Base-by-base conservation (phyloP, 2,113 vertebrate genomes). In the Odocoileus hemionus region DNA sequence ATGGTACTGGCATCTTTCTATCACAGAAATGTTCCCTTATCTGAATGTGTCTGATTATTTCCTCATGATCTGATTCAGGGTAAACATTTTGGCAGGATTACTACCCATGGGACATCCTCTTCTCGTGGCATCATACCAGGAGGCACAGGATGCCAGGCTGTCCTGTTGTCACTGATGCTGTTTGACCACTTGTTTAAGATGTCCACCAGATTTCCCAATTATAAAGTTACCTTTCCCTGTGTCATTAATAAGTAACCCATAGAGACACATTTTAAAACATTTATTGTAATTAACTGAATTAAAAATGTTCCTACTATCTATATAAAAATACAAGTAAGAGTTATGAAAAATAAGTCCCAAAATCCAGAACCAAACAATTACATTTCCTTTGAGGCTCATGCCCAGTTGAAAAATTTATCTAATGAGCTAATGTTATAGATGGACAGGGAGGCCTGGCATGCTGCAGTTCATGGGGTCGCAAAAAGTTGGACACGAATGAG, bases 201-300 rank as follows among this genome's bases (percentile, higher is more conserved):
- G 16, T n/a, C 19, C 7, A 26, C 36, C 43, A 43, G 43, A 54
- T 54, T 93, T 58, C 64, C 74, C 57, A 36, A 55, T 36, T 30
- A 30, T 28, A 84, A 79, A 78, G 39, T 67, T 30, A 60, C 15
- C 3, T 60, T 88, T 47, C 43, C 16, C 26, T 76, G 17, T 47
- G 17, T 94, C 54, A 80, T 83, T 91, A 76, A 88, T 86, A n/a
- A 86, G 43, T 26, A 86, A 74, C 26, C 43, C 8, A 45, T 7
- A 7, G 33, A 45, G 28, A 54, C 80, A 45, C 58, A 86, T 28
- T 70, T 47, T 64, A n/a, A 95, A 85, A 78, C 36, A 47, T 60
- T 74, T n/a, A 36, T 67, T 88, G 94, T 91, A 86, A 54, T 43
- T 54, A 87, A 60, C 23, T 70, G 54, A 96, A 95, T 86, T 92